Conservation (phyloP, 2,113 vertebrate species). For the Galemys pyrenaicus region DNA sequence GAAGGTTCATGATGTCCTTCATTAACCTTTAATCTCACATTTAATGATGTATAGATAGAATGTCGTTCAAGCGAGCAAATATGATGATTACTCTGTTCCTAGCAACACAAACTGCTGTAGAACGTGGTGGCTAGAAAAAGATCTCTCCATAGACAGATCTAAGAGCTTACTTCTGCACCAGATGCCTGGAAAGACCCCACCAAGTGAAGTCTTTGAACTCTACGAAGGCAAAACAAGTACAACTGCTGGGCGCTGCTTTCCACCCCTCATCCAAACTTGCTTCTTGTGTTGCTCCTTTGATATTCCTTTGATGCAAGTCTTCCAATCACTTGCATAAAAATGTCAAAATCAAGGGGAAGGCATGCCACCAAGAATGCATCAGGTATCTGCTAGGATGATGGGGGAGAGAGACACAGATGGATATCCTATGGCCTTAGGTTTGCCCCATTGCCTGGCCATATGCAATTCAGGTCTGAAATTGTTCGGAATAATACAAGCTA, state of each 20-base stretch:
- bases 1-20: neutral
- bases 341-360: neutral
- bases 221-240: neutral
- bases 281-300: neutral
- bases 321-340: neutral
- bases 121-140: neutral
- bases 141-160: no score
- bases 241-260: neutral
- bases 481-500: neutral
- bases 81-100: neutral
- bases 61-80: neutral
- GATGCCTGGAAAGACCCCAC: neutral
- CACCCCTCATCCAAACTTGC: neutral
- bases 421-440: rapidly evolving
- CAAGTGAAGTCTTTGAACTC: neutral
- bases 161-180: neutral
- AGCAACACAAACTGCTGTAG: neutral
- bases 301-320: neutral
- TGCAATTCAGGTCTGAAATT: neutral
- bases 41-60: neutral
- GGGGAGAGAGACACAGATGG: neutral
- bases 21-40: neutral
- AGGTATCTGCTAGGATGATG: neutral
- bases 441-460: neutral
- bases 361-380: neutral